These are phyloP conservation scores for Heliconius ethilla DNA, from an alignment of 2,888 invertebrate species.

Conservation along the genomic window DNA sequence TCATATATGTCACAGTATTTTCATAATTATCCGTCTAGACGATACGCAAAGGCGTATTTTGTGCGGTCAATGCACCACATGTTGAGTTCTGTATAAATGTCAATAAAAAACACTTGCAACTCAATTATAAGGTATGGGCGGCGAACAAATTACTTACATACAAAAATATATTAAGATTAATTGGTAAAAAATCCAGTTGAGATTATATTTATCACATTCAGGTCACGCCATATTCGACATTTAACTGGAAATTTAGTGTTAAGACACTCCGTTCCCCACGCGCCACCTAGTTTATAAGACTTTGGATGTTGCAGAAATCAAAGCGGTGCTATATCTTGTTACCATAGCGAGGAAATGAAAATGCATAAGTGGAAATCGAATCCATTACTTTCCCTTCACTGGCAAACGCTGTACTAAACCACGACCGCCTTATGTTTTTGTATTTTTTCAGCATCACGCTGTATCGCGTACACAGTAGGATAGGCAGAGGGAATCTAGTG, in stretches of 20 bases:
- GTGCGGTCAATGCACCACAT: constrained; percentile 32
- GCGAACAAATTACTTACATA: constrained; percentile 6
- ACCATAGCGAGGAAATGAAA: too few relatives aligned
- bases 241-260: neutral
- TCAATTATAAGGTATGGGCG: constrained; percentile 13
- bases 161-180: neutral
- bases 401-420: too few relatives aligned
- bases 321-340: too few relatives aligned
- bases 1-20: constrained; percentile 27
- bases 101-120: constrained; percentile 26
- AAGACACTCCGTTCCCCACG: neutral
- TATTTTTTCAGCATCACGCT: neutral
- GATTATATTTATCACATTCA: neutral
- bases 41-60: constrained; percentile 42
- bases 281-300: neutral
- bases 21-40: constrained; percentile 48
- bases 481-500: neutral
- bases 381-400: too few relatives aligned
- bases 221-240: too few relatives aligned
- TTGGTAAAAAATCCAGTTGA: neutral
- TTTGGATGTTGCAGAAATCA: neutral
- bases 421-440: too few relatives aligned
- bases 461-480: too few relatives aligned
- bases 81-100: constrained; percentile 19
- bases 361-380: too few relatives aligned